Conservation (phyloP, 1,140 invertebrate species). For the Drosophila funebris region DNA sequence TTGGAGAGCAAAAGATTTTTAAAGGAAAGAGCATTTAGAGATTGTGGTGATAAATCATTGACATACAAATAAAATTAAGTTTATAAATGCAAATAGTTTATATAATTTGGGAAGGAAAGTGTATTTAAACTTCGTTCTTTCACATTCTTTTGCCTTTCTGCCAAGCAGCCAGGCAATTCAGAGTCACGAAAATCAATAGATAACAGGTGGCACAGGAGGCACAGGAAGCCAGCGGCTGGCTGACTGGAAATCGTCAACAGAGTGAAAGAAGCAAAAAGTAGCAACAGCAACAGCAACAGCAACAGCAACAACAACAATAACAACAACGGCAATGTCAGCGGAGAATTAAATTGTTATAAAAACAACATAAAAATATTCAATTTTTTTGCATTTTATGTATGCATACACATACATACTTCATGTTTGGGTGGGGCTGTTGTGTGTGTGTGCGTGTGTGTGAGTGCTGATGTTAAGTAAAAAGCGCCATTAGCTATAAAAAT, state of each 20-base stretch:
- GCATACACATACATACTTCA: not conserved
- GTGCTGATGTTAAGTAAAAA: conserved; percentile 79
- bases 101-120: not conserved
- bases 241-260: conserved; percentile 31
- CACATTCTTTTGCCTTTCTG: not conserved
- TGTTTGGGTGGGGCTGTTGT: conserved; percentile 15
- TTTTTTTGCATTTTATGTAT: conserved; percentile 37
- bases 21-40: too few species aligned
- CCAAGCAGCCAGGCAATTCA: conserved; percentile 50
- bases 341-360: conserved; percentile 47
- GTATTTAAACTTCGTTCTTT: not conserved
- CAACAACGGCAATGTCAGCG: conserved; percentile 17
- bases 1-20: too few species aligned
- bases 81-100: not conserved
- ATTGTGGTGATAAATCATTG: too few species aligned
- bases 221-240: conserved; percentile 49
- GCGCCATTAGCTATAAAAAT: conserved; percentile 80
- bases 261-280: conserved; percentile 51
- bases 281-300: conserved; percentile 1
- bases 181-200: conserved; percentile 73
- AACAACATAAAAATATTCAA: conserved; percentile 52
- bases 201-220: conserved; percentile 72
- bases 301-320: conserved; percentile 4
- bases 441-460: conserved; percentile 18
- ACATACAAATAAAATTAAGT: too few species aligned